Conservation (phyloP, 2,113 vertebrate genomes). For the Bos indicus region DNA sequence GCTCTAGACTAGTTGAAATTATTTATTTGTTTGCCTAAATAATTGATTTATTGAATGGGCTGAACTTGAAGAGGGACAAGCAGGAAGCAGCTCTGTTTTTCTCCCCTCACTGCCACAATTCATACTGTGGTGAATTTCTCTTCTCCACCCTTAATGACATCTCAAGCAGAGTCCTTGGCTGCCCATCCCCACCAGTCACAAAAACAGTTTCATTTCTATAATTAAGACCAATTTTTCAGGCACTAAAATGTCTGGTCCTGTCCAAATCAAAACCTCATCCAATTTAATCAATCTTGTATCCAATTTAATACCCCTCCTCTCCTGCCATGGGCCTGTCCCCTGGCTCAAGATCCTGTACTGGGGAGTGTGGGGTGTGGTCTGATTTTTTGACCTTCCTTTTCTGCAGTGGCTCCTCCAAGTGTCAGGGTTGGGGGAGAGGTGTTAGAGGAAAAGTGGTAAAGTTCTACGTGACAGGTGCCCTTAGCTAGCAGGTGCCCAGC, state of each 20-base stretch:
- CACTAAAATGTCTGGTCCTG: not conserved
- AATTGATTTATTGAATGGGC: not conserved
- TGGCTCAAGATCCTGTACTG: not conserved
- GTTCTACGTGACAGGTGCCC: not conserved
- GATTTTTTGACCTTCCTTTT: not conserved
- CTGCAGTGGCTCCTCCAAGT: not conserved
- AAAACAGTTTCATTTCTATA: conserved; percentile 10
- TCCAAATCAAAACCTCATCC: conserved; percentile 21
- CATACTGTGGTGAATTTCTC: not conserved
- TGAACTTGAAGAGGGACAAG: not conserved
- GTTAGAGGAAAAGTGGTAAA: not conserved
- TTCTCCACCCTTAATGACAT: not conserved
- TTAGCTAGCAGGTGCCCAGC: not conserved
- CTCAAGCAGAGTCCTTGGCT: not conserved
- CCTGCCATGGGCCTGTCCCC: not conserved
- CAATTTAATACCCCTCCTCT: not conserved
- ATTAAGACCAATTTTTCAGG: conserved; percentile 39
- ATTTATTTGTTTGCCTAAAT: not conserved
- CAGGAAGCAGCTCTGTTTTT: not conserved
- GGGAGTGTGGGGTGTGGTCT: not conserved
- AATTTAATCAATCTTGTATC: not conserved
- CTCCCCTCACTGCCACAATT: not conserved
- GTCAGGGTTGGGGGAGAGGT: not conserved
- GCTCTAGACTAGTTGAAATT: not conserved
- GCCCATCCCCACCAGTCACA: not conserved